Percentiles rank a stretch among this genome's conserved stretches.
These are phyloP conservation scores for Hemistola chrysoprasaria DNA, from an alignment of 2,888 invertebrate genomes.

Conservation along the genomic window DNA sequence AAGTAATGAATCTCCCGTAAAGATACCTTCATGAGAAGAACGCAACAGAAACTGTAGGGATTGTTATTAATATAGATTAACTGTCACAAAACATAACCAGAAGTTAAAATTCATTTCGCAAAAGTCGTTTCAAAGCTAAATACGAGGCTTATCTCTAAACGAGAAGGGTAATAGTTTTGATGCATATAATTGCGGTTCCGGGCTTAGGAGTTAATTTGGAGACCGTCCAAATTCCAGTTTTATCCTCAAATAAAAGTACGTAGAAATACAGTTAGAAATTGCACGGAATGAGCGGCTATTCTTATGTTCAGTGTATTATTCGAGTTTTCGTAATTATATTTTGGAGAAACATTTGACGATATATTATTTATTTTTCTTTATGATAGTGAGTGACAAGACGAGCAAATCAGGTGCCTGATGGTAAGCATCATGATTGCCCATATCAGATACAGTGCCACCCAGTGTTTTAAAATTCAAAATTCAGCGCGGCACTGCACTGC, in stretches of 20 bases:
- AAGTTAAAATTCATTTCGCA: background rate
- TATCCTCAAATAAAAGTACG: slow-evolving; percentile 65
- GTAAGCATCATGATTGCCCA: too few relatives aligned
- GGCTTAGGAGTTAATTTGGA: slow-evolving; percentile 76
- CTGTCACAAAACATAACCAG: too few relatives aligned
- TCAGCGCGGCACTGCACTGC: too few relatives aligned
- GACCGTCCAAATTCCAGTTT: slow-evolving; percentile 65
- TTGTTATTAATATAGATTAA: too few relatives aligned
- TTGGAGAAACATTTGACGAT: background rate
- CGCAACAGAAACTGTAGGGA: too few relatives aligned
- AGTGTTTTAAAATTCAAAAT: too few relatives aligned
- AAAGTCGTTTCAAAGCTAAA: slow-evolving; percentile 1
- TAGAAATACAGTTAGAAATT: slow-evolving; percentile 44
- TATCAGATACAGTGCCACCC: too few relatives aligned
- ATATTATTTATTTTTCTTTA: too few relatives aligned
- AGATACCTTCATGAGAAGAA: too few relatives aligned
- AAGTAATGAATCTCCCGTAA: too few relatives aligned
- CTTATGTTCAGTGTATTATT: slow-evolving; percentile 13
- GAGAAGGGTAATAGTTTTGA: slow-evolving; percentile 45
- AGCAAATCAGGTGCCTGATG: too few relatives aligned
- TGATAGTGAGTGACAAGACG: too few relatives aligned
- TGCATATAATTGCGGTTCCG: slow-evolving; percentile 62
- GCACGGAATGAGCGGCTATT: slow-evolving; percentile 21
- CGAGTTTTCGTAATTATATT: slow-evolving; percentile 16
- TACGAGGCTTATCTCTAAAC: slow-evolving; percentile 31